These are phyloP conservation scores for Daboia siamensis DNA, from an alignment of 2,113 vertebrate species.

Conservation along the genomic window DNA sequence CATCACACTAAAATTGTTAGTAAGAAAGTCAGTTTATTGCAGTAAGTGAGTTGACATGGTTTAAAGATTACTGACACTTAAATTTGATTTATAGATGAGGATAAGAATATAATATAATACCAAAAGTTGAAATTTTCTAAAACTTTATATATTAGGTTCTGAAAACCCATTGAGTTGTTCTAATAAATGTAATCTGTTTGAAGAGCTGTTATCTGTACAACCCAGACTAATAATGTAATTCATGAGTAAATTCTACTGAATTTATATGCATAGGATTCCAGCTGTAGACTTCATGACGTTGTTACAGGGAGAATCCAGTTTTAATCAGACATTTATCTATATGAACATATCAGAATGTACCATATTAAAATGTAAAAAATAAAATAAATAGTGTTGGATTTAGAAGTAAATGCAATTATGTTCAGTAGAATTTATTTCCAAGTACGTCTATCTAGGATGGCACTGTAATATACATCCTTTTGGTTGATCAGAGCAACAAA, in stretches of 20 bases:
- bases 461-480: not conserved
- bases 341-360: not conserved
- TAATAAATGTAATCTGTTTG: not conserved
- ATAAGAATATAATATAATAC: conserved; percentile 54
- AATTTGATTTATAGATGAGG: conserved; percentile 63
- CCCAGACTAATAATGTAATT: not conserved
- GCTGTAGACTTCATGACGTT: not conserved
- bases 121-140: conserved; percentile 57
- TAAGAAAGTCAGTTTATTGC: conserved; percentile 53
- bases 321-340: not conserved
- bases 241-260: not conserved
- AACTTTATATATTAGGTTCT: conserved; percentile 59
- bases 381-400: not conserved
- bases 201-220: not conserved
- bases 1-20: conserved; percentile 61
- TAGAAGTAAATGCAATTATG: not conserved
- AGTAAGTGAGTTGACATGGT: conserved; percentile 66
- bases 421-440: not conserved
- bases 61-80: conserved; percentile 71
- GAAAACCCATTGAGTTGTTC: conserved; percentile 49
- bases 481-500: not conserved
- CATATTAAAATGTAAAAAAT: not conserved
- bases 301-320: not conserved
- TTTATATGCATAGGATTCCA: not conserved
- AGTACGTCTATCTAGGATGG: not conserved